Conservation (phyloP, 2,113 vertebrate genomes). For the Heterotilapia buettikoferi region DNA sequence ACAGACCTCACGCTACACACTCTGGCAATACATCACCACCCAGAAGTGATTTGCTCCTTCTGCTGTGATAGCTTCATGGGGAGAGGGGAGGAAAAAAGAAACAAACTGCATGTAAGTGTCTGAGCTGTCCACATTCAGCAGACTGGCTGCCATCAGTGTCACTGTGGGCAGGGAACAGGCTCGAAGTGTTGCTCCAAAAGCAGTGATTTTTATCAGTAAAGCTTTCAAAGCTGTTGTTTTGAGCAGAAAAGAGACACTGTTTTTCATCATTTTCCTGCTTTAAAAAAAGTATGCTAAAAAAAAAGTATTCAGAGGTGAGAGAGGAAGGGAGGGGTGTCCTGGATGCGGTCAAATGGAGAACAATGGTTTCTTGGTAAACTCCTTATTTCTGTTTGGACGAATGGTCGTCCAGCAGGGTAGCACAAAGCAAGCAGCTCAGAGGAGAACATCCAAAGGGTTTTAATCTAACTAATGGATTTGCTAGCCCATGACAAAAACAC, state of each 20-base stretch:
- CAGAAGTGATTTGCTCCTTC: not conserved
- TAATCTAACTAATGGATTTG: not conserved
- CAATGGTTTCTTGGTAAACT: conserved; percentile 28
- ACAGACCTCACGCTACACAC: not conserved
- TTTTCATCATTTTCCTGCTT: conserved; percentile 25
- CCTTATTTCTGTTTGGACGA: not conserved
- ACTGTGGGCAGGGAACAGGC: not conserved
- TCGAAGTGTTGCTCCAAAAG: not conserved
- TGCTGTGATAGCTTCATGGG: not conserved
- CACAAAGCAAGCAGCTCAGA: not conserved
- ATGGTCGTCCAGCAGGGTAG: not conserved
- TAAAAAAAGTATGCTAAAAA: not conserved
- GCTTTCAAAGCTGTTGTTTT: not conserved
- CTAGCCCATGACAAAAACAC: not conserved
- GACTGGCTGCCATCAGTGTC: not conserved
- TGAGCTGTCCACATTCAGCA: not conserved
- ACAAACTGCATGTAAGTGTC: not conserved
- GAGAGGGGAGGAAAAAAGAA: not conserved
- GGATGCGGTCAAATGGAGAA: not conserved
- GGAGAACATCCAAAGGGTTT: not conserved
- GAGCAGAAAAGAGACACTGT: not conserved
- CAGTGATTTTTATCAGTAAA: not conserved
- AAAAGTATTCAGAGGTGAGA: not conserved
- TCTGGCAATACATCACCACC: conserved; percentile 9
- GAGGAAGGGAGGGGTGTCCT: conserved; percentile 32